Evolutionary conservation across 1,140 invertebrate species (phyloP).

Genomic region (Bombus terrestris): DNA sequence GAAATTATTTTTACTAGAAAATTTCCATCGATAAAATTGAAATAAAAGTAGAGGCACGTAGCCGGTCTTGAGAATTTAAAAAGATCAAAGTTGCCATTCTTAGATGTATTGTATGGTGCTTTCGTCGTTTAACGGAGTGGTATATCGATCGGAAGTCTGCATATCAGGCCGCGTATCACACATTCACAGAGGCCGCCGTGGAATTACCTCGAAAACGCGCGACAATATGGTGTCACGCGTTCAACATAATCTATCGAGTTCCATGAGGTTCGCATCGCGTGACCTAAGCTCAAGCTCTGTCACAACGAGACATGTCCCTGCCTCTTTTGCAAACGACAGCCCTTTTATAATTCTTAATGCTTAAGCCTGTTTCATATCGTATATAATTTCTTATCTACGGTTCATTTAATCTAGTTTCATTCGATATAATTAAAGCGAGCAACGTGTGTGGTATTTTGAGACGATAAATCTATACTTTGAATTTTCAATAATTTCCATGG

Average conservation of each 20-base stretch:
- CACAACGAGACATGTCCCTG: conserved; percentile 58
- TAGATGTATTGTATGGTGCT: too few species aligned
- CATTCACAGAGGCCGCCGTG: neutral
- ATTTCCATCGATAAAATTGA: too few species aligned
- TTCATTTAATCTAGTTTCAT: neutral
- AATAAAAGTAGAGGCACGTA: too few species aligned
- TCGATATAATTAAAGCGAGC: neutral
- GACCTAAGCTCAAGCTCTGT: conserved; percentile 67
- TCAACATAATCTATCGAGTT: conserved; percentile 11
- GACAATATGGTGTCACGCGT: neutral
- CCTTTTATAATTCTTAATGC: neutral
- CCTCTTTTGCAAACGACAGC: neutral
- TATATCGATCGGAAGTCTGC: conserved; percentile 3
- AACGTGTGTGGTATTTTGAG: neutral
- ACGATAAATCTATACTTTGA: neutral
- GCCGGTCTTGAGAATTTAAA: neutral
- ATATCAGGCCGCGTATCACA: neutral
- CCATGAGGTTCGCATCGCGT: conserved; percentile 67
- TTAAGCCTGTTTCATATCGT: neutral
- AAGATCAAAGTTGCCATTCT: neutral
- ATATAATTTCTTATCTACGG: neutral
- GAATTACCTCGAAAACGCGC: neutral
- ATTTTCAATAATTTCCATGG: neutral
- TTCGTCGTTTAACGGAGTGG: neutral
- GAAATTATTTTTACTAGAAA: too few species aligned